These are phyloP conservation scores for Lagenorhynchus albirostris DNA, from an alignment of 2,113 vertebrate genomes.

Conservation along the genomic window DNA sequence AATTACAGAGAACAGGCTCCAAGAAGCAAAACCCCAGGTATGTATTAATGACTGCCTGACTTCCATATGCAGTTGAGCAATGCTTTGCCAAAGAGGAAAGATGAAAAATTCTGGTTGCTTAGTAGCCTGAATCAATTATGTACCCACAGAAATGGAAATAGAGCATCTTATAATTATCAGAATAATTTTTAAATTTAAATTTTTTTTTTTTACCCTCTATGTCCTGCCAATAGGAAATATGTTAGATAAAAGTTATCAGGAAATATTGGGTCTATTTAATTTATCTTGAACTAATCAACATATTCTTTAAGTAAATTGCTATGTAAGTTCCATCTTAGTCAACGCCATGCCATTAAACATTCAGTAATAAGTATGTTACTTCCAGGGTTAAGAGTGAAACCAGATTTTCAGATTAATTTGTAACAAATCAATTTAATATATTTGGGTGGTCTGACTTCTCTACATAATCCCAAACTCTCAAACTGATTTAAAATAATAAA, in stretches of 20 bases:
- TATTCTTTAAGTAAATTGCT: neutral
- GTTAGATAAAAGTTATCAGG: neutral
- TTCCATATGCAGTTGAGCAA: neutral
- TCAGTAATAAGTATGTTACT: neutral
- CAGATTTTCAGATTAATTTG: neutral
- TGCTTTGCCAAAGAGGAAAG: neutral
- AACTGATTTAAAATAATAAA: neutral
- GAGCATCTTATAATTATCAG: neutral
- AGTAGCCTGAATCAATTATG: neutral
- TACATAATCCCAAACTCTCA: neutral
- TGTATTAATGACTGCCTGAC: constrained; percentile 34
- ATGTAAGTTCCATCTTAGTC: neutral
- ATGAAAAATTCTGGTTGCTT: neutral
- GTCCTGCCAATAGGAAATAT: neutral
- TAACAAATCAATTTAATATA: neutral
- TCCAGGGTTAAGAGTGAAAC: neutral
- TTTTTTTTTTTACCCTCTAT: neutral
- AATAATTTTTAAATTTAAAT: constrained; percentile 10
- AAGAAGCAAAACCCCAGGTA: constrained; percentile 74
- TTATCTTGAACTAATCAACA: neutral
- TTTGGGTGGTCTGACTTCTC: neutral
- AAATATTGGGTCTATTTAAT: neutral
- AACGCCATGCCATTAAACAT: neutral
- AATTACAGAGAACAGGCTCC: constrained; percentile 66
- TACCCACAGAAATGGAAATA: neutral